A percentile compares a stretch with the other conserved stretches of the same genome.
phyloP scores from a whole-genome alignment of 1,140 invertebrate species.

The Leptoteleia sp. region DNA sequence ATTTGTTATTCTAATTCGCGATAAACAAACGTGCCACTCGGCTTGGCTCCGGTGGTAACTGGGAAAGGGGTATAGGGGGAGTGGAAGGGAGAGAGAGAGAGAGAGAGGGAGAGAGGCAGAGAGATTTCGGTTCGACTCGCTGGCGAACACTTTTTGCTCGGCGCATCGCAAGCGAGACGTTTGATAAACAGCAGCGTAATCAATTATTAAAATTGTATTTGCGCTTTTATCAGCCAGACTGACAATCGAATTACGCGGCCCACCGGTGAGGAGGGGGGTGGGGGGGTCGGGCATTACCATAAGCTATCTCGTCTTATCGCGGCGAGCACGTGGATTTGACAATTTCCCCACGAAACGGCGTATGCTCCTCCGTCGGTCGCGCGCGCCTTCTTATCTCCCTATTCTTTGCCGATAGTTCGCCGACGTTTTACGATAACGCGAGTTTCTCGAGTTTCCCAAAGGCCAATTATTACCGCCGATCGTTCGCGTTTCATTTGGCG shows the following conservation, averaged over 20 bases:
- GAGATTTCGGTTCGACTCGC: too few species aligned
- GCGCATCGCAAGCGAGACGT: conserved; percentile 3
- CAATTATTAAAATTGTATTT: conserved; percentile 23
- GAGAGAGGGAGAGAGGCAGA: too few species aligned
- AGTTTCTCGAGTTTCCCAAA: not conserved
- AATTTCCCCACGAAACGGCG: conserved; percentile 2
- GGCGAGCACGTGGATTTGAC: conserved; percentile 24
- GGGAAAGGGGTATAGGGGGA: too few species aligned
- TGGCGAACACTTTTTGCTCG: conserved; percentile 2
- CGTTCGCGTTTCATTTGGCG: not conserved
- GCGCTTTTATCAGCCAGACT: not conserved
- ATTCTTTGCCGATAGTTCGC: not conserved
- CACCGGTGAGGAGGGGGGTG: not conserved
- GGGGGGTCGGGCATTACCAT: not conserved
- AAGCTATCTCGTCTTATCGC: conserved; percentile 7
- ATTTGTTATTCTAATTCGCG: conserved; percentile 39
- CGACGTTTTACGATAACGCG: conserved; percentile 8
- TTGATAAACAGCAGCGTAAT: conserved; percentile 7
- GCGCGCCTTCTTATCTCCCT: conserved; percentile 10
- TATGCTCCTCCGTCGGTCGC: not conserved
- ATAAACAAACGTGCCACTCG: conserved; percentile 4
- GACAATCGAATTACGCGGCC: not conserved
- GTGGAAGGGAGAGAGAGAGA: too few species aligned
- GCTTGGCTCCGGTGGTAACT: too few species aligned
- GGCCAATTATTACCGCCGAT: conserved; percentile 1